Evolutionary conservation across 2,888 invertebrate species (phyloP).

Genomic region (Eurytoma californica): DNA sequence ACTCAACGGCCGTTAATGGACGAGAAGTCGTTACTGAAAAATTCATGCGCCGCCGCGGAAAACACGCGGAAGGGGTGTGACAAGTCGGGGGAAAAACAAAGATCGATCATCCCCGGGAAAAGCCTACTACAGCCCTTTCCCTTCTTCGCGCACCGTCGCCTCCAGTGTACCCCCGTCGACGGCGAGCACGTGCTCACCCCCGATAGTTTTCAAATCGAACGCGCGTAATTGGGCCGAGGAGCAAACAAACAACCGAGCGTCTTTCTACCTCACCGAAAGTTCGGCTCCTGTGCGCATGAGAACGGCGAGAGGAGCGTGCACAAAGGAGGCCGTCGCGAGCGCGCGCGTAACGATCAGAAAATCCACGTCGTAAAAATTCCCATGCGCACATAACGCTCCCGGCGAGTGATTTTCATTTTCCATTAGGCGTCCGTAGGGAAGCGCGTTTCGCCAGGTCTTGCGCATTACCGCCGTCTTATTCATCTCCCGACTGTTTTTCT

Average conservation of each 20-base stretch:
- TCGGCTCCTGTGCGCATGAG: too few relatives aligned
- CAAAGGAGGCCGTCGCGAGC: too few relatives aligned
- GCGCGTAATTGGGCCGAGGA: too few relatives aligned
- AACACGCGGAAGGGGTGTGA: conserved; percentile 9
- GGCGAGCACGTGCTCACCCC: too few relatives aligned
- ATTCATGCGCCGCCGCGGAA: conserved; percentile 19
- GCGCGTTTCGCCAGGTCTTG: conserved; percentile 41
- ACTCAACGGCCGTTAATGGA: conserved; percentile 28
- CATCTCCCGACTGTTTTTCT: conserved; percentile 58
- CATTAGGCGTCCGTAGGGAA: background rate
- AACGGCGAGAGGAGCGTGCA: too few relatives aligned
- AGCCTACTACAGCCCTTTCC: too few relatives aligned
- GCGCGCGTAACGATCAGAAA: background rate
- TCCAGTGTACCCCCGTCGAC: too few relatives aligned
- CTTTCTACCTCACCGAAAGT: too few relatives aligned
- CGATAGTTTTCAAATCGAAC: too few relatives aligned
- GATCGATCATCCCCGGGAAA: conserved; percentile 32
- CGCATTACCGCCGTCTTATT: conserved; percentile 46
- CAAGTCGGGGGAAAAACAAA: conserved; percentile 10
- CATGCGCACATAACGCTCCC: background rate
- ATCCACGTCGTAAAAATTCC: conserved; percentile 34
- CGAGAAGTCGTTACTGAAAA: conserved; percentile 41
- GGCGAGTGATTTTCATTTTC: conserved; percentile 49
- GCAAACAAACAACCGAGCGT: too few relatives aligned
- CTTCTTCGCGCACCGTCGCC: too few relatives aligned